phyloP scores from a whole-genome alignment of 2,888 invertebrate species.

The Dynastes grantii region DNA sequence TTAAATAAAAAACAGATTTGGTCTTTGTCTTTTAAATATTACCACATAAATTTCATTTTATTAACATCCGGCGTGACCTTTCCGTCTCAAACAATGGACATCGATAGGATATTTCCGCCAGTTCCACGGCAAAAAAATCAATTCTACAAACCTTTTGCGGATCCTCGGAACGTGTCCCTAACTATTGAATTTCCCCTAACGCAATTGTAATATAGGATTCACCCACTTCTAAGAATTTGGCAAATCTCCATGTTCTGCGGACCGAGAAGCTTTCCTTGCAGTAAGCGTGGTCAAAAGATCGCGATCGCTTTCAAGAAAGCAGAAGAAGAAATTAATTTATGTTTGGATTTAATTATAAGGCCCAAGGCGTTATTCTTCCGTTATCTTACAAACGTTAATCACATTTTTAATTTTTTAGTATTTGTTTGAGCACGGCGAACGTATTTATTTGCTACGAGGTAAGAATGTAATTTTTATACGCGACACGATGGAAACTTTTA shows the following conservation, averaged over 20 bases:
- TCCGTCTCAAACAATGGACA: too few species aligned
- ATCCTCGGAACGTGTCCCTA: background rate
- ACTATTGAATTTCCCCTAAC: conserved; percentile 10
- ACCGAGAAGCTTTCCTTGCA: conserved; percentile 14
- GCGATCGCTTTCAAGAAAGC: conserved; percentile 7
- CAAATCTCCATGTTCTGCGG: conserved; percentile 34
- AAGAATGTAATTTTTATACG: too few species aligned
- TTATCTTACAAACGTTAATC: conserved; percentile 7
- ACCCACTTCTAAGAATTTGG: conserved; percentile 18
- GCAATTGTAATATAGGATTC: conserved; percentile 15
- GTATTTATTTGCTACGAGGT: too few species aligned
- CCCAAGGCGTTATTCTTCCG: conserved; percentile 2
- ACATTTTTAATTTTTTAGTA: background rate
- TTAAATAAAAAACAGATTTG: too few species aligned
- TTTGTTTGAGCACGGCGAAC: background rate
- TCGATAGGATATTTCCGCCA: background rate
- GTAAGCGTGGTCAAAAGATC: background rate
- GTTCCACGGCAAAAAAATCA: conserved; percentile 4
- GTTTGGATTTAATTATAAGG: conserved; percentile 19
- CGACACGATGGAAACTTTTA: too few species aligned
- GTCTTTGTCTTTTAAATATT: too few species aligned
- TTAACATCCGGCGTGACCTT: too few species aligned
- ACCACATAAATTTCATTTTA: too few species aligned
- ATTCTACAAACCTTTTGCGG: conserved; percentile 2
- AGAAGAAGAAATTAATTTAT: conserved; percentile 24